These are phyloP conservation scores for Polietes domitor DNA, from an alignment of 2,888 invertebrate genomes.

Conservation along the genomic window DNA sequence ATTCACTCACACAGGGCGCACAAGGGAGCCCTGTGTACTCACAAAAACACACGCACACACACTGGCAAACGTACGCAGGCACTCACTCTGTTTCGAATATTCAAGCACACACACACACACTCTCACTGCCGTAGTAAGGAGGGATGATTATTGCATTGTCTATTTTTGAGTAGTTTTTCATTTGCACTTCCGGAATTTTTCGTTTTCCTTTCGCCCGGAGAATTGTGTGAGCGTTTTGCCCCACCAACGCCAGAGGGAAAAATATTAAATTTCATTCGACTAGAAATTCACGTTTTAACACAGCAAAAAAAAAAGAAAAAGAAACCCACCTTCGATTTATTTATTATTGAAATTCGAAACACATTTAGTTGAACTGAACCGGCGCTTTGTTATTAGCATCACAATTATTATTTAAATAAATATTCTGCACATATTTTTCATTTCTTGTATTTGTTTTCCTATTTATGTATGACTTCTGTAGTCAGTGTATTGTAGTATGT, in stretches of 20 bases:
- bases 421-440: neutral
- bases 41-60: constrained; percentile 6
- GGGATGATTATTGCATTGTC: constrained; percentile 57
- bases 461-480: neutral
- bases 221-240: too few relatives aligned
- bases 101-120: neutral
- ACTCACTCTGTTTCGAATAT: too few relatives aligned
- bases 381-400: constrained; percentile 25
- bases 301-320: neutral
- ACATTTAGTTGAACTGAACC: constrained; percentile 20
- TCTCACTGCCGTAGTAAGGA: constrained; percentile 2
- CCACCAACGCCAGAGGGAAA: neutral
- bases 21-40: too few relatives aligned
- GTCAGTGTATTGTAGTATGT: too few relatives aligned
- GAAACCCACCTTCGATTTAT: neutral
- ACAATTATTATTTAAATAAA: constrained; percentile 21
- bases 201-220: neutral
- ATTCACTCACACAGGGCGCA: neutral
- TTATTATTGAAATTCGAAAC: constrained; percentile 4
- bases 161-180: constrained; percentile 53
- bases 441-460: neutral
- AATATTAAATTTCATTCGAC: neutral
- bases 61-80: neutral
- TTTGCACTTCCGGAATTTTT: constrained; percentile 64
- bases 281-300: neutral